Percentiles rank a stretch among this genome's conserved stretches.
Evolutionary conservation across 2,113 vertebrate genomes (phyloP).

Genomic region (Lampris incognitus): DNA sequence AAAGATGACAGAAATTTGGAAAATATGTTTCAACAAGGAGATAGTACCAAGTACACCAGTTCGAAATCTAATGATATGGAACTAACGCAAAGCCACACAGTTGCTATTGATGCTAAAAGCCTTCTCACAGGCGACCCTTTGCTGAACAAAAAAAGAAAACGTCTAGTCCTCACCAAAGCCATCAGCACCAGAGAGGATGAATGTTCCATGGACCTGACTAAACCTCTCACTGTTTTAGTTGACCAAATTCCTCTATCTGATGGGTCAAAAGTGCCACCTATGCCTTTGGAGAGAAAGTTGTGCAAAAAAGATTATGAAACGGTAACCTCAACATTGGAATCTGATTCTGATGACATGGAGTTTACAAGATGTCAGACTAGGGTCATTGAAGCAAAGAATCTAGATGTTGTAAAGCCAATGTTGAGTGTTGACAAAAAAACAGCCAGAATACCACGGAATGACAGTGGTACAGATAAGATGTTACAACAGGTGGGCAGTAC

Average conservation of each 20-base stretch:
- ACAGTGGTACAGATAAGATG: constrained; percentile 60
- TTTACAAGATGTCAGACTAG: constrained; percentile 6
- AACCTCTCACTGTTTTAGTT: constrained; percentile 16
- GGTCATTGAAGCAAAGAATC: constrained; percentile 22
- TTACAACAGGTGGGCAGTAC: no score
- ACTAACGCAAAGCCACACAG: constrained; percentile 29
- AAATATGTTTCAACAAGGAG: neutral
- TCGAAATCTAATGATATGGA: constrained; percentile 38
- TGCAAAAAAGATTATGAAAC: neutral
- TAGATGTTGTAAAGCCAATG: neutral
- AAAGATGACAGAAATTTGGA: constrained; percentile 61
- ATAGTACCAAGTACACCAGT: neutral
- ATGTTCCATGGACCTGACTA: constrained; percentile 64
- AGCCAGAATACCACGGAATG: constrained; percentile 22
- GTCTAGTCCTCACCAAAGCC: constrained; percentile 31
- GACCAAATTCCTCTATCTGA: constrained; percentile 10
- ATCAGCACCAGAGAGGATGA: constrained; percentile 48
- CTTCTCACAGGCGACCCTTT: constrained; percentile 3
- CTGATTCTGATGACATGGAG: constrained; percentile 8
- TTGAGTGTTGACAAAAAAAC: constrained; percentile 23
- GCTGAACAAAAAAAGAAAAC: constrained; percentile 29
- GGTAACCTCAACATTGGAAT: neutral
- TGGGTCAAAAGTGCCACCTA: constrained; percentile 5
- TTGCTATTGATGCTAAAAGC: constrained; percentile 13
- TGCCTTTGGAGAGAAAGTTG: constrained; percentile 40